A percentile compares a stretch with the other conserved stretches of the same genome.
phyloP scores from a whole-genome alignment of 2,113 vertebrate genomes.

The Mormyrus iriodes region DNA sequence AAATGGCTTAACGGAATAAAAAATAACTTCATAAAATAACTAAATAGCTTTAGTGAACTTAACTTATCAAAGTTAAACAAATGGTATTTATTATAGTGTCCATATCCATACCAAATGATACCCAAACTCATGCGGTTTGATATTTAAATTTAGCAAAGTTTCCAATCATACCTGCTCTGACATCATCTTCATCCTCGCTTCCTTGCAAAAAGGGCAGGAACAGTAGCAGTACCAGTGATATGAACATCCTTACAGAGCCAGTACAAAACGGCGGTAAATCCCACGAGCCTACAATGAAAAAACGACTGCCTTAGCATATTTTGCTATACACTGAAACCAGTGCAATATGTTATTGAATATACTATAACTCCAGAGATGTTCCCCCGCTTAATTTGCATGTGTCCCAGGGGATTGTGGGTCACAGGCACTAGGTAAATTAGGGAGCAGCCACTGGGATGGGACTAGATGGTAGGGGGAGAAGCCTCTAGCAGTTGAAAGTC shows the following conservation, averaged over 20 bases:
- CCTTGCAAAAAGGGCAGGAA: conserved; percentile 38
- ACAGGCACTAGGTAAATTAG: neutral
- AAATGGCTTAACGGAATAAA: neutral
- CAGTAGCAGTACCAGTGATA: conserved; percentile 31
- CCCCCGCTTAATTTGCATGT: neutral
- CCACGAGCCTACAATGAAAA: conserved; percentile 3
- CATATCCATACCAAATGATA: too few relatives aligned
- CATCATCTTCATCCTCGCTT: conserved; percentile 43
- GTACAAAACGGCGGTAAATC: neutral
- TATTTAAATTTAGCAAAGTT: neutral
- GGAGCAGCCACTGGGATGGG: neutral
- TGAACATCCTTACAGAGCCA: conserved; percentile 37
- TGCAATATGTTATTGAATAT: neutral
- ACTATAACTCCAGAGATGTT: neutral
- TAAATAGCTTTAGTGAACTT: neutral
- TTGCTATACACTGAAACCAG: neutral
- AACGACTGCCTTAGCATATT: neutral
- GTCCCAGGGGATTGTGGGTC: neutral
- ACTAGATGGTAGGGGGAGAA: neutral
- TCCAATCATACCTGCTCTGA: conserved; percentile 53
- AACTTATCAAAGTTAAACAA: too few relatives aligned
- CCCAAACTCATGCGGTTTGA: too few relatives aligned
- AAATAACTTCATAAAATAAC: too few relatives aligned
- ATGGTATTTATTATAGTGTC: too few relatives aligned
- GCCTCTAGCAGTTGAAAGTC: neutral